Evolutionary conservation across 2,113 vertebrate species (phyloP).

Genomic region (Girardinichthys multiradiatus): DNA sequence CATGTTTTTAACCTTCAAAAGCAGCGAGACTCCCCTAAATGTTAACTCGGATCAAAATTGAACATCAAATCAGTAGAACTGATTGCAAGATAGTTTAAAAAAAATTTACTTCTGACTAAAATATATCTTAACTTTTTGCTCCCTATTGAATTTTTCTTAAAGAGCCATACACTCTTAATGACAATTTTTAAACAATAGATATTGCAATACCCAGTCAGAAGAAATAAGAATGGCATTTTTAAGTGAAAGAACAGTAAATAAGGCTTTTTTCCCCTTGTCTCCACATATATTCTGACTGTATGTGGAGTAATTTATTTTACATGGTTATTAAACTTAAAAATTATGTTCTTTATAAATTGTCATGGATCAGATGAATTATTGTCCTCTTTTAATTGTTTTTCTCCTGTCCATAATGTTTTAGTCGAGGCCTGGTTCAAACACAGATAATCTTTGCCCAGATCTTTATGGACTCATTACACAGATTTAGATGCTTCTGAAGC

Average conservation of each 20-base stretch:
- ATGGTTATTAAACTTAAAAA: neutral
- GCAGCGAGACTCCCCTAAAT: too few species aligned
- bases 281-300: neutral
- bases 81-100: too few species aligned
- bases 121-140: too few species aligned
- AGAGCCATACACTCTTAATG: too few species aligned
- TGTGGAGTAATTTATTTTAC: neutral
- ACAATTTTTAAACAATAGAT: neutral
- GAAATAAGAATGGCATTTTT: neutral
- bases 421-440: conserved; percentile 10
- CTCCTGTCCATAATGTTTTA: neutral
- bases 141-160: too few species aligned
- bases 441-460: conserved; percentile 19
- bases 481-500: conserved; percentile 28
- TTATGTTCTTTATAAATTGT: neutral
- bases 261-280: neutral
- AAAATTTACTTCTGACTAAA: too few species aligned
- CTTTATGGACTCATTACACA: conserved; percentile 12
- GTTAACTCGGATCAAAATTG: too few species aligned
- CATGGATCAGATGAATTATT: neutral
- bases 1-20: too few species aligned
- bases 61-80: too few species aligned
- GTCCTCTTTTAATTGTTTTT: neutral
- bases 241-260: neutral
- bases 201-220: neutral